Conservation (phyloP, 2,797 vertebrate genomes). For the Lithobates sylvaticus region DNA sequence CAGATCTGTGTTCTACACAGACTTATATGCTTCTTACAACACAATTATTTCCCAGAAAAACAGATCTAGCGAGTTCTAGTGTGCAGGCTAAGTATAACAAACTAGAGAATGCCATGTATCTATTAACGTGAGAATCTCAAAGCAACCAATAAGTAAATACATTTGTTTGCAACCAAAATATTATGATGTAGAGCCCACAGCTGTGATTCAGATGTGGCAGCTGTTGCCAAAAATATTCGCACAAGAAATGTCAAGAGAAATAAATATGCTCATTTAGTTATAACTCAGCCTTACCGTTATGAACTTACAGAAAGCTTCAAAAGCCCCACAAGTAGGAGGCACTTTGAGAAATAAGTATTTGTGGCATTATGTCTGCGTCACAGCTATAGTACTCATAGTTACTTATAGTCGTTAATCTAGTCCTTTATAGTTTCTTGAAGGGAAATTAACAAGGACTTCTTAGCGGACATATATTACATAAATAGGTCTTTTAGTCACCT, state of each 20-base stretch:
- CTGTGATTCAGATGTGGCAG: conserved; percentile 59
- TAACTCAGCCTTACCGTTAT: conserved; percentile 9
- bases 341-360: conserved; percentile 50
- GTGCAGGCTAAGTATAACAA: background rate
- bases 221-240: conserved; percentile 55
- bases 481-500: background rate
- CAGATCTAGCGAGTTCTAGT: background rate
- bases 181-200: conserved; percentile 59
- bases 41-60: background rate
- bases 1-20: background rate
- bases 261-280: conserved; percentile 46
- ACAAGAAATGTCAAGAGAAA: conserved; percentile 59
- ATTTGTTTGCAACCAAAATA: conserved; percentile 60
- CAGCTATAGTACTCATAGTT: conserved; percentile 1
- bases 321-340: conserved; percentile 44
- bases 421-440: conserved; percentile 20
- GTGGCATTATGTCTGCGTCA: conserved; percentile 21
- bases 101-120: conserved; percentile 29
- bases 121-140: conserved; percentile 55
- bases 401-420: conserved; percentile 42
- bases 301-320: conserved; percentile 41
- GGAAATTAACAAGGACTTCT: conserved; percentile 12
- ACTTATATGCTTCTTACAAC: background rate
- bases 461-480: conserved; percentile 26
- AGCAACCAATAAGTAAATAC: conserved; percentile 56